Evolutionary conservation across 2,113 vertebrate species (phyloP).

Genomic region (Neofelis nebulosa): DNA sequence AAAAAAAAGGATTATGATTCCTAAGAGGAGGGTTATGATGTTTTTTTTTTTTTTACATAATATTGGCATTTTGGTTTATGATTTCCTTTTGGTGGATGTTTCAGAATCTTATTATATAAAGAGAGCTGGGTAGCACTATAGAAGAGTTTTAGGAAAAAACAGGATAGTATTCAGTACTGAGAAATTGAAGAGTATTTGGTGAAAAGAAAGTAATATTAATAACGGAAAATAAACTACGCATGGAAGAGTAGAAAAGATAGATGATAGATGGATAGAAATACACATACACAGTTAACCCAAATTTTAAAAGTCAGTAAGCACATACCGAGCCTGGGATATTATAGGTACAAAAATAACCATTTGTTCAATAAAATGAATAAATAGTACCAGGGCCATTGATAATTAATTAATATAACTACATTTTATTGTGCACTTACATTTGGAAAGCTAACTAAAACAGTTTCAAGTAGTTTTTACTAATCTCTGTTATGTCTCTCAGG

Average conservation of each 20-base stretch:
- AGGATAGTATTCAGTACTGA: background rate
- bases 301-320: background rate
- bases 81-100: background rate
- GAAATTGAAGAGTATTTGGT: background rate
- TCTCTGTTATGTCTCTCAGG: background rate
- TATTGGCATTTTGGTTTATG: background rate
- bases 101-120: background rate
- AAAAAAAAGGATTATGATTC: background rate
- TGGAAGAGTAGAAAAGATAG: background rate
- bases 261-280: background rate
- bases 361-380: background rate
- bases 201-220: background rate
- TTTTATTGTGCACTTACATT: background rate
- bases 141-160: background rate
- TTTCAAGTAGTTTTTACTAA: background rate
- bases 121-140: background rate
- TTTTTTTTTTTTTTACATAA: background rate
- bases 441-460: background rate
- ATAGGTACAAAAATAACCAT: background rate
- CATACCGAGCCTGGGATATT: background rate
- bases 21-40: background rate
- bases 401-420: background rate
- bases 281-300: background rate
- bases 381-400: background rate
- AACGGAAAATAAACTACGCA: background rate